phyloP scores from a whole-genome alignment of 2,797 vertebrate genomes.

The Spheniscus humboldti region DNA sequence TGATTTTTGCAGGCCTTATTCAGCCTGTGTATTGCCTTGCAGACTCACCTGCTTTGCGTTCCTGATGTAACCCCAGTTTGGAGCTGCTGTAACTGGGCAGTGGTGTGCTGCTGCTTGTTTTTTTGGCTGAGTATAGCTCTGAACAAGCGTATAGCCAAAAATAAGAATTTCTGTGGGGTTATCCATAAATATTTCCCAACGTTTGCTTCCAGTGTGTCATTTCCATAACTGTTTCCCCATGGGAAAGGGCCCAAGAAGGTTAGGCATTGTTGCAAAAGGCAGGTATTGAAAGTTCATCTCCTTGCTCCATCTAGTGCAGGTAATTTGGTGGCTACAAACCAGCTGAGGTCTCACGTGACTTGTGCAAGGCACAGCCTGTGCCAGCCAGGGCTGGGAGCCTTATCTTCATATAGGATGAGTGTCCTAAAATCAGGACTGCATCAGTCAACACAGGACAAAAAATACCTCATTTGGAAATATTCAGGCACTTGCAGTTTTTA shows the following conservation, averaged over 20 bases:
- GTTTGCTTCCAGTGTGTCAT: background rate
- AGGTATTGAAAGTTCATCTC: background rate
- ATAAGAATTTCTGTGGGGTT: background rate
- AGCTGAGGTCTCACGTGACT: background rate
- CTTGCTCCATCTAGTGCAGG: background rate
- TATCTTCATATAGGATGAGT: background rate
- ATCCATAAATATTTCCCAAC: background rate
- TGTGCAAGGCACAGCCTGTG: background rate
- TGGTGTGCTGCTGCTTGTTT: background rate
- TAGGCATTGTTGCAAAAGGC: background rate
- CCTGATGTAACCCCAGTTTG: background rate
- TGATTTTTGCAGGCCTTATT: background rate
- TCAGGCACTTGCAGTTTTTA: background rate
- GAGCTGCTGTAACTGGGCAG: background rate
- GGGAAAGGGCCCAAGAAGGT: background rate
- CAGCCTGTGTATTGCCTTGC: background rate
- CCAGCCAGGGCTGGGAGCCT: background rate
- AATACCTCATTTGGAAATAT: background rate
- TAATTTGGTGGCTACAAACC: accelerated
- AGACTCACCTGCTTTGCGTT: background rate
- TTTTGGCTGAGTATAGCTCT: background rate
- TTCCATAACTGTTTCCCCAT: background rate
- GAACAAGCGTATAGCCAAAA: background rate
- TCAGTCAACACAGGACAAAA: background rate
- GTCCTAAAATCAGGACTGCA: background rate